Evolutionary conservation across 2,888 invertebrate species (phyloP).

Genomic region (Cantharis flavilabris): DNA sequence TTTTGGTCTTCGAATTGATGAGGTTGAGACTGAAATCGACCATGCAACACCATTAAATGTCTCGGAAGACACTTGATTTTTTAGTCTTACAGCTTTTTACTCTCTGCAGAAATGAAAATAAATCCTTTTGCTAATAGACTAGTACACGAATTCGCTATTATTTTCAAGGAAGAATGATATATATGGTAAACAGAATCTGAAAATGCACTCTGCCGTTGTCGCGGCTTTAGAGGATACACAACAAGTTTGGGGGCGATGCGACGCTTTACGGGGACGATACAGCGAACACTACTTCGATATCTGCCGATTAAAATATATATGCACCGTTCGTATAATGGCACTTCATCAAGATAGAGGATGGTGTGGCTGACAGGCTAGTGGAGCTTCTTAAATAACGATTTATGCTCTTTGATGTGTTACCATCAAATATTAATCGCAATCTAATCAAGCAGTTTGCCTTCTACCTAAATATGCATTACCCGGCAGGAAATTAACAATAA

Average conservation of each 20-base stretch:
- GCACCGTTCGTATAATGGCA: slow-evolving; percentile 36
- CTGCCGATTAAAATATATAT: slow-evolving; percentile 46
- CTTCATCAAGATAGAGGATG: slow-evolving; percentile 36
- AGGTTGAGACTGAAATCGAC: slow-evolving; percentile 27
- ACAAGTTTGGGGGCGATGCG: slow-evolving; percentile 31
- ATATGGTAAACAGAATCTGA: slow-evolving; percentile 58
- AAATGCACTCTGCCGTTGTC: slow-evolving; percentile 53
- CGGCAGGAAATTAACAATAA: slow-evolving; percentile 54
- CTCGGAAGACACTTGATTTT: slow-evolving; percentile 43
- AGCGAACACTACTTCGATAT: slow-evolving; percentile 46
- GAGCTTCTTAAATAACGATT: slow-evolving; percentile 32
- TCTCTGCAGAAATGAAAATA: slow-evolving; percentile 57
- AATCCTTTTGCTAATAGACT: slow-evolving; percentile 62
- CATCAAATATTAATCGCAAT: slow-evolving; percentile 44
- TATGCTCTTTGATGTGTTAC: slow-evolving; percentile 35
- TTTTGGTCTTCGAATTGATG: slow-evolving; percentile 11
- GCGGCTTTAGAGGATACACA: slow-evolving; percentile 39
- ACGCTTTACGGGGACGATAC: slow-evolving; percentile 40
- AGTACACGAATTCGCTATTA: slow-evolving; percentile 62
- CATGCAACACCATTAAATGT: slow-evolving; percentile 36
- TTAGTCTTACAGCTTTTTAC: slow-evolving; percentile 40
- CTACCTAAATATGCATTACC: slow-evolving; percentile 38
- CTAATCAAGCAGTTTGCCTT: slow-evolving; percentile 40
- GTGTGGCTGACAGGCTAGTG: slow-evolving; percentile 21
- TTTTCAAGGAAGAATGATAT: slow-evolving; percentile 59